phyloP scores from a whole-genome alignment of 2,113 vertebrate genomes.

The Macrotus californicus region DNA sequence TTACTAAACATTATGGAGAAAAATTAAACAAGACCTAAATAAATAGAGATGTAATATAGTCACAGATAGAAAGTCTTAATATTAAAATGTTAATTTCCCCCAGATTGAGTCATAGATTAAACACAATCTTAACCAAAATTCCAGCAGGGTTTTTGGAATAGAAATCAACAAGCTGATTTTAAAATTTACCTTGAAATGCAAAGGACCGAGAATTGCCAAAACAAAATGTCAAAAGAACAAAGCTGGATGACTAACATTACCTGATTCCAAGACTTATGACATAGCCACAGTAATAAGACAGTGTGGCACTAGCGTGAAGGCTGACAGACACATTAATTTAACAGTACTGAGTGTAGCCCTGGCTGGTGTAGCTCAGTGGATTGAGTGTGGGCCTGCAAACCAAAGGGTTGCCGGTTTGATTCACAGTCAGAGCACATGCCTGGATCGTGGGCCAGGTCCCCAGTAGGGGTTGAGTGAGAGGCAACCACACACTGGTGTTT shows the following conservation, averaged over 20 bases:
- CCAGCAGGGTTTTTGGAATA: background rate
- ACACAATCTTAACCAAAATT: background rate
- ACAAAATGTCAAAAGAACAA: background rate
- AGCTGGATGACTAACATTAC: background rate
- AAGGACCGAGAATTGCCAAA: background rate
- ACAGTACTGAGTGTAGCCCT: background rate
- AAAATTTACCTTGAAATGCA: background rate
- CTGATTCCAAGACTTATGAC: background rate
- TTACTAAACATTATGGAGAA: background rate
- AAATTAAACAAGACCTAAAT: background rate
- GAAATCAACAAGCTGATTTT: background rate
- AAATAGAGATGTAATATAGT: background rate
- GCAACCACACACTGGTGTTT: too few relatives aligned
- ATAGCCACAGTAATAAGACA: background rate
- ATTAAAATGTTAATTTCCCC: background rate
- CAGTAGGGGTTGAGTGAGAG: too few relatives aligned
- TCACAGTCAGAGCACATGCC: too few relatives aligned
- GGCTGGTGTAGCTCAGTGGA: too few relatives aligned
- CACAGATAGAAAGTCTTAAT: background rate
- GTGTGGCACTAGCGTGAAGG: background rate
- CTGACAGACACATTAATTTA: background rate
- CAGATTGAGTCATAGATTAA: background rate
- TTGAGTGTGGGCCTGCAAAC: too few relatives aligned
- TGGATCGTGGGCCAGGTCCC: too few relatives aligned
- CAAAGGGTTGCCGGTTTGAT: too few relatives aligned